Conservation (phyloP, 1,140 invertebrate genomes). For the Euschistus heros region DNA sequence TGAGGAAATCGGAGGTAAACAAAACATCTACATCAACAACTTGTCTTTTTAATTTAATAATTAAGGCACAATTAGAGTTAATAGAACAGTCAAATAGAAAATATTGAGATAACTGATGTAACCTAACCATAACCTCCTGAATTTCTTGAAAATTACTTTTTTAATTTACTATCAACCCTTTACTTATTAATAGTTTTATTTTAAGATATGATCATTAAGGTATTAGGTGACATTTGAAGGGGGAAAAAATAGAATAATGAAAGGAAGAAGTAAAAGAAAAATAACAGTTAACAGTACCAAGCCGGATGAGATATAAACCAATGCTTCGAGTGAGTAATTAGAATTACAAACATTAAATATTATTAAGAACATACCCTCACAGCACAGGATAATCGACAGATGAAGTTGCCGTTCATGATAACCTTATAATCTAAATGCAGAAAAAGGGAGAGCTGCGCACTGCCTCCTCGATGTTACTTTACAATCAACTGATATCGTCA, state of each 20-base stretch:
- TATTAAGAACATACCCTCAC: neutral
- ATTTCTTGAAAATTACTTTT: too few species aligned
- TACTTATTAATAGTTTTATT: too few species aligned
- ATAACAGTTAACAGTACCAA: too few species aligned
- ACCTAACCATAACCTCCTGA: too few species aligned
- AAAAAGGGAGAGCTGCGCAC: slow-evolving; percentile 1
- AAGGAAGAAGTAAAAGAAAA: neutral
- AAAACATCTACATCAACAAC: neutral
- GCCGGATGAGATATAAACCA: too few species aligned
- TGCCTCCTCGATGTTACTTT: neutral
- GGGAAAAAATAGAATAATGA: neutral
- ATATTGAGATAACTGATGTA: too few species aligned
- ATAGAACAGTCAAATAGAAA: too few species aligned
- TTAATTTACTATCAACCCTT: too few species aligned
- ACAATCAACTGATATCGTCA: too few species aligned
- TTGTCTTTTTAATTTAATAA: neutral
- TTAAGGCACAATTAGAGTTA: neutral
- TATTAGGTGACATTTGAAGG: neutral
- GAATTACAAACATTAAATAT: neutral
- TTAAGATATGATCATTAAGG: too few species aligned
- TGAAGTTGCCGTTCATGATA: slow-evolving; percentile 10
- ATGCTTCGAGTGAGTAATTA: too few species aligned
- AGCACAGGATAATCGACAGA: slow-evolving; percentile 1
- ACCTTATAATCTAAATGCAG: neutral
- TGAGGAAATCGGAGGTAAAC: neutral